phyloP scores from a whole-genome alignment of 2,888 invertebrate genomes.

The Junonia oenone region DNA sequence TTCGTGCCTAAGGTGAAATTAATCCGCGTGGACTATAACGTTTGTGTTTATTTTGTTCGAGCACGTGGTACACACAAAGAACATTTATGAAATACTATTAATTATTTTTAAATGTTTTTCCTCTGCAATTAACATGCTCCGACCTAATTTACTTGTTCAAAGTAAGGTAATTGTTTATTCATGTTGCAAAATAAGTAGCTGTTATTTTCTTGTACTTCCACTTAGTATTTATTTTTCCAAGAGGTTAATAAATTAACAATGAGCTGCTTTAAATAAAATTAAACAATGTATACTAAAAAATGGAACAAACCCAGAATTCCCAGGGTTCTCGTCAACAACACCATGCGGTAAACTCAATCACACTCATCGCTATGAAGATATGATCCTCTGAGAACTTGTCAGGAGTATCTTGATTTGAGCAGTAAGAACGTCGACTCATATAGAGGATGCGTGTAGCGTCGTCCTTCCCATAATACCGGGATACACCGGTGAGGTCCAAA shows the following conservation, averaged over 20 bases:
- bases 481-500: too few species aligned
- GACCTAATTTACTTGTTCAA: background rate
- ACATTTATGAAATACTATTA: background rate
- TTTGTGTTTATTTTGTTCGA: constrained; percentile 19
- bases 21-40: constrained; percentile 39
- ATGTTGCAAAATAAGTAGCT: background rate
- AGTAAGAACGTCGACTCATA: too few species aligned
- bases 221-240: background rate
- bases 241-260: background rate
- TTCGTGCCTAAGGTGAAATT: constrained; percentile 42
- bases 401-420: too few species aligned
- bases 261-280: background rate
- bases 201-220: background rate
- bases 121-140: background rate
- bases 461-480: too few species aligned
- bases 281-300: background rate
- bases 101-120: background rate
- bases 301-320: too few species aligned
- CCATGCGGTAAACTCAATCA: too few species aligned
- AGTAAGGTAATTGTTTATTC: background rate
- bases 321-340: too few species aligned
- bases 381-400: too few species aligned
- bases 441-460: too few species aligned
- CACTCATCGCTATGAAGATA: too few species aligned
- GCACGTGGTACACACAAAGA: background rate